Evolutionary conservation across 2,797 vertebrate species (phyloP), one percentile per base, ranked within the genome.

Genomic region (Rhabdomys pumilio): DNA sequence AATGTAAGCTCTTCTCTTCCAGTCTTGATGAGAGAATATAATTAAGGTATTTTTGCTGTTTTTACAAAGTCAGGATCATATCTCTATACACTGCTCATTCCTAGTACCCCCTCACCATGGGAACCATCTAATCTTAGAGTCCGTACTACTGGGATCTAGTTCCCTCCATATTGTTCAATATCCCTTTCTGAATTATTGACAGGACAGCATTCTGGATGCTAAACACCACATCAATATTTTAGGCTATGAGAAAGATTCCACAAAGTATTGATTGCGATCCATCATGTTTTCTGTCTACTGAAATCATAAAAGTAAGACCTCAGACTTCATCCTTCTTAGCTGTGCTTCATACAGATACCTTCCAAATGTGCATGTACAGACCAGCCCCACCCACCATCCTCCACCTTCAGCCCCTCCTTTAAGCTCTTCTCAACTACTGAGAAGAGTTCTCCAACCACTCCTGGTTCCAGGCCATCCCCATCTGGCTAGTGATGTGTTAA

Each of bases 1-100:
- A 95, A 80, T 65, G n/a, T 22, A 81, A 81, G 50, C 13, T 90
- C n/a, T n/a, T 38, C 53, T 86, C 69, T 96, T 72, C 41, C 47
- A 77, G 79, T 76, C 44, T 91, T 92, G 76, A 91, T 41, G 7
- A 41, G 5, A 9, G n/a, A 63, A 12, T 73, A 47, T 44, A 22
- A 92, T 73, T 92, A 24, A 47, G n/a, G 11, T 47, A 6, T 86
- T 86, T 67, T 72, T 13, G 47, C 44, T 61, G 38, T 44, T 83
- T 83, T 83, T 83, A 83, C 53, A 84, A 89, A 72, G 87, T 41
- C 80, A 14, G 59, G 67, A 83, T 91, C 65, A 41, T 81, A 77
- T 31, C 38, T 92, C 7, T 80, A 38, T 14, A 83, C 10, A 92
- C 38, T 15, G 73, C 63, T 75, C 41, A 50, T 96, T 73, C 34